Evolutionary conservation across 2,888 invertebrate genomes (phyloP).

Genomic region (Hartigia nigra): DNA sequence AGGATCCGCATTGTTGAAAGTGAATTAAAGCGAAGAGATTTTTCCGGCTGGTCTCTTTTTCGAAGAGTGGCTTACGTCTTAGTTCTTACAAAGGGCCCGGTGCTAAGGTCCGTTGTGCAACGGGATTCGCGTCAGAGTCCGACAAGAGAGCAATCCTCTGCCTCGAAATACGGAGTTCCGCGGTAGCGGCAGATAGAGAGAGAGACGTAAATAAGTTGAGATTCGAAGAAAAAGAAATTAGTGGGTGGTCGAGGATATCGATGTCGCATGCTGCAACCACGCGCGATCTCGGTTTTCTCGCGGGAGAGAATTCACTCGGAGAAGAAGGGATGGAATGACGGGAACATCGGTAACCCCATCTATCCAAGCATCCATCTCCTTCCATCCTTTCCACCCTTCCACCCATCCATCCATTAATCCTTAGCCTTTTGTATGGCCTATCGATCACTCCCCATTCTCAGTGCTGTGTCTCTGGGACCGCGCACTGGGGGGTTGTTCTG

Average conservation of each 20-base stretch:
- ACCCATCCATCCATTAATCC: constrained; percentile 48
- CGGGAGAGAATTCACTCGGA: not conserved
- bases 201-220: not conserved
- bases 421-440: constrained; percentile 47
- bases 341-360: not conserved
- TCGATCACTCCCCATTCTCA: constrained; percentile 46
- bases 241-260: not conserved
- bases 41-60: constrained; percentile 28
- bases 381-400: not conserved
- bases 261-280: not conserved
- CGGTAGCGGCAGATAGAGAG: not conserved
- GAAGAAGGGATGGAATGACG: not conserved
- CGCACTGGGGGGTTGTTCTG: constrained; percentile 30
- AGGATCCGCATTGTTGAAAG: constrained; percentile 17
- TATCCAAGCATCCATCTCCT: not conserved
- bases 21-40: constrained; percentile 49
- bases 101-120: constrained; percentile 30
- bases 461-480: not conserved
- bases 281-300: not conserved
- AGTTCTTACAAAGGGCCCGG: constrained; percentile 49
- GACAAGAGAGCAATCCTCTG: not conserved
- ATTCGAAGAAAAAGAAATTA: not conserved
- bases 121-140: constrained; percentile 6
- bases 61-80: constrained; percentile 8
- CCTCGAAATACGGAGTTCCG: not conserved